phyloP scores from a whole-genome alignment of 2,797 vertebrate genomes.

The Taeniopygia guttata region DNA sequence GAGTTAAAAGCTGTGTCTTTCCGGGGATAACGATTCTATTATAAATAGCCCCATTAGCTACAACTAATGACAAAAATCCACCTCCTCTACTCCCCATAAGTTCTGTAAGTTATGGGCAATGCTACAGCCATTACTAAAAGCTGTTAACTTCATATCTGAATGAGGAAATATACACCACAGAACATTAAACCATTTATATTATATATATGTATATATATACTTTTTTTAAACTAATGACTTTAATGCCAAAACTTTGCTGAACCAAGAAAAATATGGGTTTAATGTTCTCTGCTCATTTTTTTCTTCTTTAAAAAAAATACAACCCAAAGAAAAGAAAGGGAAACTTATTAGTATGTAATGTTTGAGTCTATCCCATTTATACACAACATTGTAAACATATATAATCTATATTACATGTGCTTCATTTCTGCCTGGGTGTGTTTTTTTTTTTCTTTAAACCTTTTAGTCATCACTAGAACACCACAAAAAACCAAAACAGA shows the following conservation, averaged over 20 bases:
- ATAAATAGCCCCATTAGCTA: constrained; percentile 77
- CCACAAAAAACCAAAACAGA: constrained; percentile 77
- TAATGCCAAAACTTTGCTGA: constrained; percentile 76
- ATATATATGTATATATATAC: constrained; percentile 76
- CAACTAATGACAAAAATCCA: constrained; percentile 74
- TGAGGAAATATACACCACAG: constrained; percentile 92
- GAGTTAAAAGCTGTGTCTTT: constrained; percentile 58
- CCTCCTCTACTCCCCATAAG: constrained; percentile 71
- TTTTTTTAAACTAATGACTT: constrained; percentile 76
- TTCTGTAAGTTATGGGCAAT: constrained; percentile 70
- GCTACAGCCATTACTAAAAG: constrained; percentile 74
- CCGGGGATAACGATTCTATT: constrained; percentile 60
- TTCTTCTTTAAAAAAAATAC: constrained; percentile 70
- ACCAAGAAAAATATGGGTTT: constrained; percentile 90
- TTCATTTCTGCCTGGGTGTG: constrained; percentile 84
- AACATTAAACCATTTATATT: constrained; percentile 89
- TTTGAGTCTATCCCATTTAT: constrained; percentile 95
- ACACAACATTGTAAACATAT: constrained; percentile 99
- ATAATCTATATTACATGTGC: constrained; percentile 99
- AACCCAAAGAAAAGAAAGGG: constrained; percentile 71
- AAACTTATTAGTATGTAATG: constrained; percentile 82
- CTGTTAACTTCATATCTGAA: constrained; percentile 80
- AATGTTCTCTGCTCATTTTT: constrained; percentile 77
- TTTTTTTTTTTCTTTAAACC: constrained; percentile 72
- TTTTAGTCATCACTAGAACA: constrained; percentile 84